Evolutionary conservation across 2,113 vertebrate species (phyloP).

Genomic region (Platichthys flesus): DNA sequence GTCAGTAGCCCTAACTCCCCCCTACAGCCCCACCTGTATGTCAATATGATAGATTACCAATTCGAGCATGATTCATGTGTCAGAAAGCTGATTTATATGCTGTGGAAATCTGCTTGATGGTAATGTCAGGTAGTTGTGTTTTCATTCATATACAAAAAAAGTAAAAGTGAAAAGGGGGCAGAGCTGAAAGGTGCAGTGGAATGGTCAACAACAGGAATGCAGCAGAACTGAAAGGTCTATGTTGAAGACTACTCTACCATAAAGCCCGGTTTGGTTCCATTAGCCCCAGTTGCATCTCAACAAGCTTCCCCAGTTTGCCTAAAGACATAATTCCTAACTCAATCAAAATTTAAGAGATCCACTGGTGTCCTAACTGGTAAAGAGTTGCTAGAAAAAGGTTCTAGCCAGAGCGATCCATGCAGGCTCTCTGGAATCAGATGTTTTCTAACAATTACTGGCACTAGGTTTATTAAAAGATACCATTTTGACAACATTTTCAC

Average conservation of each 20-base stretch:
- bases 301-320: background rate
- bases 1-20: background rate
- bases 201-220: background rate
- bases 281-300: background rate
- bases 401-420: too few relatives aligned
- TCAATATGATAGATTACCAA: slow-evolving; percentile 13
- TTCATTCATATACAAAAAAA: background rate
- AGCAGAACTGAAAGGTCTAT: background rate
- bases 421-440: too few relatives aligned
- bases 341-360: too few relatives aligned
- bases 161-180: too few relatives aligned
- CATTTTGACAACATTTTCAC: background rate
- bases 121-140: slow-evolving; percentile 1
- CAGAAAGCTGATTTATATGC: slow-evolving; percentile 6
- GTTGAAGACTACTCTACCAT: background rate
- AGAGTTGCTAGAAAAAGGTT: too few relatives aligned
- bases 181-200: background rate
- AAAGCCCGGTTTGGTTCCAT: background rate
- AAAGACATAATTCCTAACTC: too few relatives aligned
- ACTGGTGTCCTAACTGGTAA: too few relatives aligned
- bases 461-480: background rate
- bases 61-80: background rate
- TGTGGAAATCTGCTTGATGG: background rate
- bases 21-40: background rate
- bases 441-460: background rate